Evolutionary conservation across 2,113 vertebrate genomes (phyloP), one percentile per base, ranked within the genome.

Genomic region (Cryptotis parvus): DNA sequence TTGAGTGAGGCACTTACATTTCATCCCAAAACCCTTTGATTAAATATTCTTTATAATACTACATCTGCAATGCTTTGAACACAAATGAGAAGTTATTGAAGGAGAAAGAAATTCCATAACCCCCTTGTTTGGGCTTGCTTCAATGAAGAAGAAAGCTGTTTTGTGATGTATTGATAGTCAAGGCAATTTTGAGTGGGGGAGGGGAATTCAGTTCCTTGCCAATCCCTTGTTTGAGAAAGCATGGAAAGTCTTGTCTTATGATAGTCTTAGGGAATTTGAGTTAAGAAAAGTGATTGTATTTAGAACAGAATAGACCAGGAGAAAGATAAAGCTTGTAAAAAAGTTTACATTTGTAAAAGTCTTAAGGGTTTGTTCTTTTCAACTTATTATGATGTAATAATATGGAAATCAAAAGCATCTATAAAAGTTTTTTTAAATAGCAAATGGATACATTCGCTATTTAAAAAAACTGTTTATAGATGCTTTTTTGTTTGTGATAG

Each of bases 291-390:
- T 20, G 45, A 80, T 3, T 49, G 22, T 77, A 0, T 22, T 41
- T 11, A 35, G 83, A n/a, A 86, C 83, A 39, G 79, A 78, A 55
- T 8, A 88, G 29, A 39, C 29, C 3, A 31, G 20, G 35, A 68
- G n/a, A 91, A 33, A 81, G 29, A 22, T 26, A 39, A 61, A 77
- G 16, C 81, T 93, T 63, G 2, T 81, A 45, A 55, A 81, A 87
- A 14, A 49, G 45, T 49, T 10, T 12, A 49, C 45, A 10, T 49
- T 92, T 58, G 3, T 80, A 43, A 61, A 89, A 87, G 22, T 84
- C 6, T 75, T 75, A 29, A 5, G 9, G 14, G 66, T 78, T 87
- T 65, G 49, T 33, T 73, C 22, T 86, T 4, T 27, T 37, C 14
- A 63, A 61, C 16, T 43, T 65, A 9, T 73, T 73, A 37, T 39